Conservation (phyloP, 2,797 vertebrate species). For the Cuniculus paca region DNA sequence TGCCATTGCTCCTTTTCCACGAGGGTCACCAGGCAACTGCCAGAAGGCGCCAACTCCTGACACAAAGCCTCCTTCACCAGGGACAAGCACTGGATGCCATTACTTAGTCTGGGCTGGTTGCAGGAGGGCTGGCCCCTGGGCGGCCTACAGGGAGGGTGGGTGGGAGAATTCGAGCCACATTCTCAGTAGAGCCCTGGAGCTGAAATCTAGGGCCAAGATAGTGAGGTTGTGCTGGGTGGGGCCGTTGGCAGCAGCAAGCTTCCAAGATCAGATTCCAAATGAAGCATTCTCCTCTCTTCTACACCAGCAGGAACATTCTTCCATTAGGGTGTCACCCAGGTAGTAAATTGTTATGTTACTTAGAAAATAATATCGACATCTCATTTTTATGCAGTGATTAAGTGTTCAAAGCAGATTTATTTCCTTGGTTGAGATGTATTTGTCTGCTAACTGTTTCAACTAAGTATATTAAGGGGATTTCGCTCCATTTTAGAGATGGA, state of each 20-base stretch:
- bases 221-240: background rate
- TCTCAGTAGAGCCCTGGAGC: background rate
- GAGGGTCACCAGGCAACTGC: slow-evolving; percentile 79
- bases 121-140: slow-evolving; percentile 21
- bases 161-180: background rate
- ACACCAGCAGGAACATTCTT: background rate
- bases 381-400: background rate
- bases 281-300: background rate
- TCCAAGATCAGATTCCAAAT: background rate
- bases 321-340: background rate
- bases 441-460: background rate
- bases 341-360: slow-evolving; percentile 4
- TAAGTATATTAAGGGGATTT: background rate
- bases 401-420: slow-evolving; percentile 23
- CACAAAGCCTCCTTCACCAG: slow-evolving; percentile 27
- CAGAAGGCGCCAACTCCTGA: slow-evolving; percentile 76
- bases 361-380: slow-evolving; percentile 2
- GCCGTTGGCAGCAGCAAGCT: background rate
- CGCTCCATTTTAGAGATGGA: slow-evolving; percentile 5
- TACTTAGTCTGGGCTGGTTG: slow-evolving; percentile 41
- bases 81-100: slow-evolving; percentile 38
- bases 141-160: background rate
- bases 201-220: background rate
- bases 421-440: background rate
- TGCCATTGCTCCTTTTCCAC: slow-evolving; percentile 78